Conservation (phyloP, 1,140 invertebrate genomes). For the Drosophila athabasca region DNA sequence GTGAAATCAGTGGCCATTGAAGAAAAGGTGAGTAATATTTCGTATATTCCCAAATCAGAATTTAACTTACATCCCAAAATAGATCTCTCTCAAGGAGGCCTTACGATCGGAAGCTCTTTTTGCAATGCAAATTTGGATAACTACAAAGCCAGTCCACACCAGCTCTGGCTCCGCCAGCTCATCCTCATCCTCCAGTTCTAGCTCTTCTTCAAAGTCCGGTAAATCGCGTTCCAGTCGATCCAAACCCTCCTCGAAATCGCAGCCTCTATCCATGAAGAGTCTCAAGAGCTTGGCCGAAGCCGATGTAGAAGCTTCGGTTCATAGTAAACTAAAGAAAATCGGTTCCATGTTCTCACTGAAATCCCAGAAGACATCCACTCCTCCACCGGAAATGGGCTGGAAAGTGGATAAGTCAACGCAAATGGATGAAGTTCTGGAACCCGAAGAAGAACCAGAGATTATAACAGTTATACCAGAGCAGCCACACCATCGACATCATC, state of each 20-base stretch:
- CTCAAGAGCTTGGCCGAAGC: conserved; percentile 50
- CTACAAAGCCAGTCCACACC: conserved; percentile 74
- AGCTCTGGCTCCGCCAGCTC: conserved; percentile 57
- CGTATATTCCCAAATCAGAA: conserved; percentile 47
- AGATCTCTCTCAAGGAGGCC: conserved; percentile 85
- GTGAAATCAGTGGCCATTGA: conserved; percentile 86
- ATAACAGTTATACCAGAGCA: neutral
- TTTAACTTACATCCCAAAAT: neutral
- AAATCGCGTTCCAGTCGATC: conserved; percentile 56
- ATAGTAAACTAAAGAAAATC: conserved; percentile 70
- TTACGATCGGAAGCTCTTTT: conserved; percentile 85
- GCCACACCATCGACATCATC: conserved; percentile 8
- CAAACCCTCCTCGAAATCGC: conserved; percentile 67
- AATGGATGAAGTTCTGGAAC: conserved; percentile 37
- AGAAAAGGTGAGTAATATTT: conserved; percentile 80
- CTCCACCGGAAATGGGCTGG: conserved; percentile 55
- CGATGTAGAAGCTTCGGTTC: conserved; percentile 63
- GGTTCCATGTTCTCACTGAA: conserved; percentile 79
- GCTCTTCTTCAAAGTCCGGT: conserved; percentile 55
- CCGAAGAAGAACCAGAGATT: neutral
- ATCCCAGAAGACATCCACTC: conserved; percentile 49
- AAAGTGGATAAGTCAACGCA: conserved; percentile 66
- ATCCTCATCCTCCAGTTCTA: conserved; percentile 45
- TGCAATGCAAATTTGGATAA: conserved; percentile 85
- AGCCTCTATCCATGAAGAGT: conserved; percentile 68